Evolutionary conservation across 2,797 vertebrate genomes (phyloP).

Genomic region (Allobates femoralis): DNA sequence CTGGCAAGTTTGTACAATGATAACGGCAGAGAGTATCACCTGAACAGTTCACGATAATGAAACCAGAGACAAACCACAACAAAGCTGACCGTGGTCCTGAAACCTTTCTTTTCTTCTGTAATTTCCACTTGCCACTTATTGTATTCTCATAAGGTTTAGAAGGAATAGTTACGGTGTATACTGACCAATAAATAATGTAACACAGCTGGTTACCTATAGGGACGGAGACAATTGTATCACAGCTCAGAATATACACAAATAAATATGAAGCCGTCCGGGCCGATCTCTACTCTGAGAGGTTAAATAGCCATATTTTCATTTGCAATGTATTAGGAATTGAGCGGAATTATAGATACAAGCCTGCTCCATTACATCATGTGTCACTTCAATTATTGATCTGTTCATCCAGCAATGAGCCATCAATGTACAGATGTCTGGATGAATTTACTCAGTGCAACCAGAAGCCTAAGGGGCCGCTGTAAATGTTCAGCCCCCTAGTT

Average conservation of each 20-base stretch:
- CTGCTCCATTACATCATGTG: constrained; percentile 39
- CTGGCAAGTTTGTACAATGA: not conserved
- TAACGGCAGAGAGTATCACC: not conserved
- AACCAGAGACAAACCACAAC: not conserved
- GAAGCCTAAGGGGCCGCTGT: not conserved
- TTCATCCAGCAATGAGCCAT: constrained; percentile 27
- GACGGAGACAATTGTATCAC: not conserved
- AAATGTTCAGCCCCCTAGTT: not conserved
- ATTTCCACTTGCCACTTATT: not conserved
- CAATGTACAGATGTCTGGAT: constrained; percentile 35
- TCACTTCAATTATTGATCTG: constrained; percentile 53
- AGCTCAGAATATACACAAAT: not conserved
- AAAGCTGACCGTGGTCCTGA: constrained; percentile 56
- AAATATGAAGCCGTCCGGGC: not conserved
- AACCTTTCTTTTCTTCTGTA: not conserved
- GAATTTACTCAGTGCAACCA: constrained; percentile 21
- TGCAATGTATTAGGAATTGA: not conserved
- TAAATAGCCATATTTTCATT: constrained; percentile 1
- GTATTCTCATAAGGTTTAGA: not conserved
- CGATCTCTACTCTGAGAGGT: not conserved
- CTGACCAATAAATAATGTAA: too few species aligned
- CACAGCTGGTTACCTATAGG: not conserved
- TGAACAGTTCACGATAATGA: not conserved
- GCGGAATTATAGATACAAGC: constrained; percentile 10
- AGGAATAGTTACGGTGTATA: not conserved